These are phyloP conservation scores for Ophioninae sp. DNA, from an alignment of 2,888 invertebrate species.

Conservation along the genomic window DNA sequence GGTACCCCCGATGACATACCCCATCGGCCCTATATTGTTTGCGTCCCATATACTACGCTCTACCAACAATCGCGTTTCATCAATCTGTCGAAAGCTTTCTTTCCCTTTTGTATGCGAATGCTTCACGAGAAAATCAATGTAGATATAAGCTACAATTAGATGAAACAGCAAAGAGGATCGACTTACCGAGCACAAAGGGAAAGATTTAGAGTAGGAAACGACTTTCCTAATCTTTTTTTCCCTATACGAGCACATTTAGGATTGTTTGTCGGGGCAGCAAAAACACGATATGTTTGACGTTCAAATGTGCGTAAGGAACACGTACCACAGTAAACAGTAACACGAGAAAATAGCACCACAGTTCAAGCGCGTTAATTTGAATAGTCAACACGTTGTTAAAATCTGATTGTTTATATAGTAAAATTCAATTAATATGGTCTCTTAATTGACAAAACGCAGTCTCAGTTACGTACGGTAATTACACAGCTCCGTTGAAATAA, in stretches of 20 bases:
- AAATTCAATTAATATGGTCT: too few relatives aligned
- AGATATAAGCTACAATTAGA: not conserved
- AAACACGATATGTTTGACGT: too few relatives aligned
- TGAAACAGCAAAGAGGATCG: not conserved
- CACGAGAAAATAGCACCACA: too few relatives aligned
- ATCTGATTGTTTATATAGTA: too few relatives aligned
- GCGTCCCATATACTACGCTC: conserved; percentile 1
- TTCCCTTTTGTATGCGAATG: not conserved
- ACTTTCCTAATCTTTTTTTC: not conserved
- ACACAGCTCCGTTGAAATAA: too few relatives aligned
- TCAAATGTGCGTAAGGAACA: too few relatives aligned
- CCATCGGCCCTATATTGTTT: not conserved
- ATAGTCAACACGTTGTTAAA: too few relatives aligned
- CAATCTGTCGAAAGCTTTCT: conserved; percentile 31
- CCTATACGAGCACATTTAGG: not conserved
- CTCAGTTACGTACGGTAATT: too few relatives aligned
- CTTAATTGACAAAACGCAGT: too few relatives aligned
- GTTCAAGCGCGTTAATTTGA: too few relatives aligned
- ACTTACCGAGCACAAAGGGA: not conserved
- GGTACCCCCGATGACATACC: not conserved
- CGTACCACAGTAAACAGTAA: too few relatives aligned
- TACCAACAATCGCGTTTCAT: conserved; percentile 46
- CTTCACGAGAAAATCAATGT: conserved; percentile 2
- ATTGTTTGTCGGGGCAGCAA: not conserved
- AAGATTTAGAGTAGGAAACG: not conserved